Conservation (phyloP, 2,113 vertebrate genomes). For the Connochaetes taurinus region DNA sequence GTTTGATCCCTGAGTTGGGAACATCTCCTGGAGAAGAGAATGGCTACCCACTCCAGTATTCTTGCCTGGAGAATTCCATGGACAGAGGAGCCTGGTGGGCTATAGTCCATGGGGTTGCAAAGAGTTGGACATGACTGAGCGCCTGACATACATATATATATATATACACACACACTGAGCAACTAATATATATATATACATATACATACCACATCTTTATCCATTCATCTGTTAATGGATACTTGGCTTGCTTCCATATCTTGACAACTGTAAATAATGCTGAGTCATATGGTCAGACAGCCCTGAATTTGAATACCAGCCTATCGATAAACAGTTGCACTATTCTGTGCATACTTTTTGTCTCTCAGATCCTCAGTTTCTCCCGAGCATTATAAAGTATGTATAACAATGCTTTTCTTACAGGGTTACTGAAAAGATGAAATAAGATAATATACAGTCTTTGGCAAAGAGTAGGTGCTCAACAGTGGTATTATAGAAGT, state of each 20-base stretch:
- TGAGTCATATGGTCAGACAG: neutral
- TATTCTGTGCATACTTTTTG: neutral
- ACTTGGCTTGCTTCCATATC: neutral
- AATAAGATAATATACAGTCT: neutral
- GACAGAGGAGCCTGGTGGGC: neutral
- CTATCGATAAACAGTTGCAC: neutral
- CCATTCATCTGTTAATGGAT: neutral
- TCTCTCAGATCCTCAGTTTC: neutral
- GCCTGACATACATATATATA: neutral
- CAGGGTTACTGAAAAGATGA: neutral
- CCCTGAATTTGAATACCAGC: neutral
- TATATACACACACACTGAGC: neutral
- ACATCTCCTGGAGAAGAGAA: neutral
- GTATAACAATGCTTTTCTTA: neutral
- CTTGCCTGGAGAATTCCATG: neutral
- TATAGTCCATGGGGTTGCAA: neutral
- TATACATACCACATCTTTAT: neutral
- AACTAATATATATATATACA: neutral
- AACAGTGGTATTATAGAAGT: neutral
- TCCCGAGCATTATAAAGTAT: neutral
- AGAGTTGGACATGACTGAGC: neutral
- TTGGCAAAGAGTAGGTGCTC: neutral
- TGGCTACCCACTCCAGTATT: neutral
- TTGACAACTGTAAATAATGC: neutral
- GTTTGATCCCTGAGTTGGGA: neutral